These are phyloP conservation scores for Acrobeloides nanus DNA, from an alignment of 2,888 invertebrate genomes.

Conservation along the genomic window DNA sequence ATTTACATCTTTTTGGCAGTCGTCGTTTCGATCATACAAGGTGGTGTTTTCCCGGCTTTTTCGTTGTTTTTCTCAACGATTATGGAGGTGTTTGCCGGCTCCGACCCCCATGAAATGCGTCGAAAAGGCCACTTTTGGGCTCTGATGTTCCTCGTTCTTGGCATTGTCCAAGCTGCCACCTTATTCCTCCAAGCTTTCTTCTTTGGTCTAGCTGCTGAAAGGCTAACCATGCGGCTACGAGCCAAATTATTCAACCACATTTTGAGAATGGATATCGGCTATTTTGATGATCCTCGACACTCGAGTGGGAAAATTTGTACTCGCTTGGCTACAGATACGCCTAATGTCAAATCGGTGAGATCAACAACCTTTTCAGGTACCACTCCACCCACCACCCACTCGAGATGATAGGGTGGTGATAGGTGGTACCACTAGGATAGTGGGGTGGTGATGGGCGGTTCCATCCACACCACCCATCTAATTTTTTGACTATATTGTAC, in stretches of 20 bases:
- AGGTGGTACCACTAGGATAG: too few species aligned
- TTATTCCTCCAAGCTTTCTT: slow-evolving; percentile 38
- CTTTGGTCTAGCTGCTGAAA: slow-evolving; percentile 54
- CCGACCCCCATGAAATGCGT: slow-evolving; percentile 52
- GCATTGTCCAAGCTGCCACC: slow-evolving; percentile 44
- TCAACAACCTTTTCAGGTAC: not conserved
- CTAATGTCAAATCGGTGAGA: slow-evolving; percentile 54
- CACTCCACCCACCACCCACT: too few species aligned
- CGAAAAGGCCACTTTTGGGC: slow-evolving; percentile 57
- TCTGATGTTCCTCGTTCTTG: slow-evolving; percentile 54
- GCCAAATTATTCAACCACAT: slow-evolving; percentile 55
- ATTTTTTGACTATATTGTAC: too few species aligned
- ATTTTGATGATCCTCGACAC: slow-evolving; percentile 56
- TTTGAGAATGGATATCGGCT: slow-evolving; percentile 55
- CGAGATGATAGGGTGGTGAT: too few species aligned
- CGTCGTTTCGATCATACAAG: slow-evolving; percentile 54
- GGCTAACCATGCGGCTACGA: slow-evolving; percentile 55
- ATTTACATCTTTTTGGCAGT: slow-evolving; percentile 53
- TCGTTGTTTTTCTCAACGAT: slow-evolving; percentile 55
- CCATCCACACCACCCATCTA: too few species aligned
- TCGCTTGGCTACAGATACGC: slow-evolving; percentile 56
- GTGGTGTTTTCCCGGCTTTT: slow-evolving; percentile 57
- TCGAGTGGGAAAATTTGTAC: slow-evolving; percentile 55
- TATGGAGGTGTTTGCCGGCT: slow-evolving; percentile 54
- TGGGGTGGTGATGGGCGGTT: too few species aligned